Percentiles rank a stretch among this genome's conserved stretches.
These are phyloP conservation scores for Lapara coniferarum DNA, from an alignment of 2,888 invertebrate species.

Conservation along the genomic window DNA sequence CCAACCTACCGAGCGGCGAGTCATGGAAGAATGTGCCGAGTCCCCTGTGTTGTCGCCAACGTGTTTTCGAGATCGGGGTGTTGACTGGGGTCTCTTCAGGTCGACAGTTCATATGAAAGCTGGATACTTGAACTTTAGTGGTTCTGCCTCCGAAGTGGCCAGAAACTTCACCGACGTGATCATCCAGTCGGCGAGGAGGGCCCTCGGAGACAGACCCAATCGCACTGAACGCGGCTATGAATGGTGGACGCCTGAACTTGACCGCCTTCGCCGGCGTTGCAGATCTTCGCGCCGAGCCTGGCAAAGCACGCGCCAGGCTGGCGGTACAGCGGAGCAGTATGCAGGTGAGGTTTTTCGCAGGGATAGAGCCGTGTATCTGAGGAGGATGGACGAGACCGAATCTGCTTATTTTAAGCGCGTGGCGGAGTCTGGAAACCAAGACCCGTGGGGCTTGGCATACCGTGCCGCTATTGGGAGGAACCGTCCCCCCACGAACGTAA, in stretches of 20 bases:
- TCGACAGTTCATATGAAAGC: neutral
- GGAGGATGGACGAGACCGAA: slow-evolving; percentile 17
- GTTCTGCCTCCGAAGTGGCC: neutral
- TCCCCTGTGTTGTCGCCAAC: neutral
- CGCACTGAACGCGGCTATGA: too few species aligned
- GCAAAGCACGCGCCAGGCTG: too few species aligned
- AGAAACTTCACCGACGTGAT: too few species aligned
- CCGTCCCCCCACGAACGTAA: slow-evolving; percentile 34
- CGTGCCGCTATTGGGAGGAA: slow-evolving; percentile 34
- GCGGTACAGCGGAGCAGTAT: too few species aligned
- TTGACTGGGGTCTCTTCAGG: neutral
- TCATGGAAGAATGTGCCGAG: too few species aligned
- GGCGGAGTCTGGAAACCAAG: slow-evolving; percentile 33
- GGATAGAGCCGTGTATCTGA: neutral
- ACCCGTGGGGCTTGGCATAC: slow-evolving; percentile 41
- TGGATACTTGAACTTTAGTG: neutral
- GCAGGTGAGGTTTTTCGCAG: neutral
- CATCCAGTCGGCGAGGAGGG: too few species aligned
- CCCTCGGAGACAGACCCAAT: too few species aligned
- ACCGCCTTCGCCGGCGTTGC: too few species aligned
- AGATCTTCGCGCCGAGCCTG: too few species aligned
- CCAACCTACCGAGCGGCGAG: too few species aligned
- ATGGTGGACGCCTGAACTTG: too few species aligned
- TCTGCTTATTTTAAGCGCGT: neutral
- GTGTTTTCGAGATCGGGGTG: neutral